A percentile compares a stretch with the other conserved stretches of the same genome.
phyloP scores from a whole-genome alignment of 2,113 vertebrate genomes.

The Pseudorhombus dupliciocellatus region DNA sequence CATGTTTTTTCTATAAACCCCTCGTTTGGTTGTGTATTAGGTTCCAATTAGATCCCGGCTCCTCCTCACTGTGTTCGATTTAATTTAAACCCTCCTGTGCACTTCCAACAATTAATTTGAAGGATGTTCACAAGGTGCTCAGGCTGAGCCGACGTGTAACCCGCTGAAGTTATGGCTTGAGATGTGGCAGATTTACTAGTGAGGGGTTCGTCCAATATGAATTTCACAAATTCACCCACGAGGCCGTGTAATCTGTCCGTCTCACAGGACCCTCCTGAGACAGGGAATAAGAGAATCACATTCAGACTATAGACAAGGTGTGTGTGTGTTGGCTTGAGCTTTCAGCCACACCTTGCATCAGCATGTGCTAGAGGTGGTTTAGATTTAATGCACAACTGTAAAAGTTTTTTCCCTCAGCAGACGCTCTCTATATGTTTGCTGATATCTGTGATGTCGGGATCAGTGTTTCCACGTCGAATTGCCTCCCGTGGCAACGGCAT shows the following conservation, averaged over 20 bases:
- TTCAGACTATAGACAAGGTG: too few relatives aligned
- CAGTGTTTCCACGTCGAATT: neutral
- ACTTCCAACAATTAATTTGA: neutral
- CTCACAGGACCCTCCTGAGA: neutral
- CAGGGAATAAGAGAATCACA: neutral
- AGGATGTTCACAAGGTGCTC: neutral
- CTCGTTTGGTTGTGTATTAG: too few relatives aligned
- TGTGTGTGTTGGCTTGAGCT: too few relatives aligned
- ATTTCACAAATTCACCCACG: neutral
- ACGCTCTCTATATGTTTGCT: too few relatives aligned
- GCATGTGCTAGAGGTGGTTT: neutral
- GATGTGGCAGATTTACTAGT: neutral
- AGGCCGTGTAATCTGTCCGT: neutral
- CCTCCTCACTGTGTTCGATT: too few relatives aligned
- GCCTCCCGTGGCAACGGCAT: constrained; percentile 27
- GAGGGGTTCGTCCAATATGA: neutral
- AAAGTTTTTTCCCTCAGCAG: too few relatives aligned
- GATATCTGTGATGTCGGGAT: neutral
- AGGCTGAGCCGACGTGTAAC: neutral
- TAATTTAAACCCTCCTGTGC: neutral
- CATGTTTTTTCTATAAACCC: too few relatives aligned
- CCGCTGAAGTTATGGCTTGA: neutral
- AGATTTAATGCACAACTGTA: neutral
- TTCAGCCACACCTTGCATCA: too few relatives aligned
- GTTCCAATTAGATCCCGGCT: too few relatives aligned